These are phyloP conservation scores for Priocnemis perturbator DNA, from an alignment of 2,888 invertebrate species.

Conservation along the genomic window DNA sequence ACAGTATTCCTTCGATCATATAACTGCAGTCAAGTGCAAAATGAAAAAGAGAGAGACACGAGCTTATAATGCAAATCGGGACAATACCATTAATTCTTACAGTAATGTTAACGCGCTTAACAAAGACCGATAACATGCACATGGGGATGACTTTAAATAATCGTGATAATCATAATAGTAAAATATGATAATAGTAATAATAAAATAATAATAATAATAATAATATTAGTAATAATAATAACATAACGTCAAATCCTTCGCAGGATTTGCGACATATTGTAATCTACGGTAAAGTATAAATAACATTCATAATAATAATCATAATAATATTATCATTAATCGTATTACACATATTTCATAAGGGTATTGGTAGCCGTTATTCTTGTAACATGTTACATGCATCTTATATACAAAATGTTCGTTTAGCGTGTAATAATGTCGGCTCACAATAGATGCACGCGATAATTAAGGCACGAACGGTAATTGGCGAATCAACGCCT, in stretches of 20 bases:
- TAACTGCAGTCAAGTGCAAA: slow-evolving; percentile 1
- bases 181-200: slow-evolving; percentile 17
- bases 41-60: slow-evolving; percentile 20
- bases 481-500: slow-evolving; percentile 37
- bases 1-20: not conserved
- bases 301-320: slow-evolving; percentile 45
- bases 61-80: slow-evolving; percentile 36
- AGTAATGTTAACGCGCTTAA: slow-evolving; percentile 24
- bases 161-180: slow-evolving; percentile 18
- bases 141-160: slow-evolving; percentile 41
- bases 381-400: slow-evolving; percentile 32
- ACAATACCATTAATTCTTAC: slow-evolving; percentile 29
- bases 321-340: slow-evolving; percentile 42
- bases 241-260: slow-evolving; percentile 15
- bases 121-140: slow-evolving; percentile 35
- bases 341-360: slow-evolving; percentile 39
- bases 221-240: slow-evolving; percentile 38
- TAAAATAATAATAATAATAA: slow-evolving; percentile 33
- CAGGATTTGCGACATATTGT: slow-evolving; percentile 11
- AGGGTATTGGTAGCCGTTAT: slow-evolving; percentile 26
- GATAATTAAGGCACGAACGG: slow-evolving; percentile 46
- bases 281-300: slow-evolving; percentile 33
- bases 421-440: slow-evolving; percentile 7
- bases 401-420: slow-evolving; percentile 51
- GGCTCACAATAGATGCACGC: slow-evolving; percentile 19